These are phyloP conservation scores for Anser cygnoides DNA, from an alignment of 2,113 vertebrate genomes.

Conservation along the genomic window DNA sequence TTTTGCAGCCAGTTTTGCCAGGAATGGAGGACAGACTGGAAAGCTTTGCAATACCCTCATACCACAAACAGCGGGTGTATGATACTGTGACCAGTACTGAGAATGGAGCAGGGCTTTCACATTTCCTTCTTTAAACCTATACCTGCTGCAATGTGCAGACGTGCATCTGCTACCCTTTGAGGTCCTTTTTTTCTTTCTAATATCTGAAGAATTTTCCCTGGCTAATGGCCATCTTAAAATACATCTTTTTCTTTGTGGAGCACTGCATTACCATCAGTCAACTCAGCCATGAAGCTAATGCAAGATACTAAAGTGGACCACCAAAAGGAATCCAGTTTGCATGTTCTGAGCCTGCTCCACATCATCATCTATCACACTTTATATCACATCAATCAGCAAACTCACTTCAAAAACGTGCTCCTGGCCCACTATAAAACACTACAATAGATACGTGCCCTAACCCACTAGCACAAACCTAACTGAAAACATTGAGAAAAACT, in stretches of 20 bases:
- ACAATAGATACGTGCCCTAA: not conserved
- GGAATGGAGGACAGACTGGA: not conserved
- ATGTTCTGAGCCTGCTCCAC: not conserved
- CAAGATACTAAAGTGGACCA: not conserved
- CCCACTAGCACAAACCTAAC: not conserved
- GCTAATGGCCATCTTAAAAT: not conserved
- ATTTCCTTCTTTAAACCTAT: not conserved
- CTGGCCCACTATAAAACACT: not conserved
- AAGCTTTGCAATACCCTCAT: not conserved
- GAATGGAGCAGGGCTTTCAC: not conserved
- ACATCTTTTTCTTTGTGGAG: not conserved
- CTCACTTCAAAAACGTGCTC: not conserved
- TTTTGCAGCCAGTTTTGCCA: not conserved
- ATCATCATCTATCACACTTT: not conserved
- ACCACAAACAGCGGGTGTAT: not conserved
- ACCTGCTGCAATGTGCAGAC: not conserved
- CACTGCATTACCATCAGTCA: not conserved
- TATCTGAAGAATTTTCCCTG: not conserved
- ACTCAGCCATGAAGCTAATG: not conserved
- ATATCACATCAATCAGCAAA: not conserved
- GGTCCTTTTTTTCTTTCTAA: not conserved
- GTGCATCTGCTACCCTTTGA: accelerated
- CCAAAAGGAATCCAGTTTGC: not conserved
- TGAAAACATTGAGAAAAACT: not conserved
- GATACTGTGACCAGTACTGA: not conserved